phyloP scores from a whole-genome alignment of 2,888 invertebrate species.

The Biston betularia region DNA sequence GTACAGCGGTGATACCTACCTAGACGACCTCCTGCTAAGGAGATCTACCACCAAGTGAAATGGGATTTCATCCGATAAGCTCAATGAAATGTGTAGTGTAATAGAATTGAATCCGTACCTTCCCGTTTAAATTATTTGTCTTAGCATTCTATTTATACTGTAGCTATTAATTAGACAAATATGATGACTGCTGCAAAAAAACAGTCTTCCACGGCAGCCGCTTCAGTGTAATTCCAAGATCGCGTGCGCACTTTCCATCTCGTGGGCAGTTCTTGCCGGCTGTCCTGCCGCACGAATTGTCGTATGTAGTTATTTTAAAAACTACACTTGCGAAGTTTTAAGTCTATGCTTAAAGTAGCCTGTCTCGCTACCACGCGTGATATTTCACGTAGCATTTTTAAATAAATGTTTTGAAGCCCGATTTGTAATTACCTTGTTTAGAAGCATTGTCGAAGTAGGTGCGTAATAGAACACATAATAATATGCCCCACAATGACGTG shows the following conservation, averaged over 20 bases:
- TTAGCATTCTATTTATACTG: not conserved
- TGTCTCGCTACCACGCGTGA: not conserved
- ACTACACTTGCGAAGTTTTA: not conserved
- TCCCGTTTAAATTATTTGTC: not conserved
- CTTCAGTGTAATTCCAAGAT: slow-evolving; percentile 62
- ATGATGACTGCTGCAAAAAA: slow-evolving; percentile 47
- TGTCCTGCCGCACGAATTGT: slow-evolving; percentile 41
- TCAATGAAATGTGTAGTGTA: too few species aligned
- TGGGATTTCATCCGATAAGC: too few species aligned
- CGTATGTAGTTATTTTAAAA: slow-evolving; percentile 19
- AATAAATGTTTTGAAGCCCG: too few species aligned
- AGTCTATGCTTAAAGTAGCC: not conserved
- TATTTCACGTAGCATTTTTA: too few species aligned
- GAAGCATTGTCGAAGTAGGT: too few species aligned
- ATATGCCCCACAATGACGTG: too few species aligned
- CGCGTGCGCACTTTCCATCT: slow-evolving; percentile 79
- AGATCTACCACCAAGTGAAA: too few species aligned
- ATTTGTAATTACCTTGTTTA: too few species aligned
- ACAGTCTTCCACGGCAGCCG: slow-evolving; percentile 52
- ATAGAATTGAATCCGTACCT: not conserved
- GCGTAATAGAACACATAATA: too few species aligned
- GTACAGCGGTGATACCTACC: too few species aligned
- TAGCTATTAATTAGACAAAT: slow-evolving; percentile 17
- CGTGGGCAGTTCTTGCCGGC: slow-evolving; percentile 59
- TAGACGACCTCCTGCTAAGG: too few species aligned